Evolutionary conservation across 2,888 invertebrate species (phyloP), one percentile per base, ranked within the genome.

Genomic region (Ernsta delagoae): DNA sequence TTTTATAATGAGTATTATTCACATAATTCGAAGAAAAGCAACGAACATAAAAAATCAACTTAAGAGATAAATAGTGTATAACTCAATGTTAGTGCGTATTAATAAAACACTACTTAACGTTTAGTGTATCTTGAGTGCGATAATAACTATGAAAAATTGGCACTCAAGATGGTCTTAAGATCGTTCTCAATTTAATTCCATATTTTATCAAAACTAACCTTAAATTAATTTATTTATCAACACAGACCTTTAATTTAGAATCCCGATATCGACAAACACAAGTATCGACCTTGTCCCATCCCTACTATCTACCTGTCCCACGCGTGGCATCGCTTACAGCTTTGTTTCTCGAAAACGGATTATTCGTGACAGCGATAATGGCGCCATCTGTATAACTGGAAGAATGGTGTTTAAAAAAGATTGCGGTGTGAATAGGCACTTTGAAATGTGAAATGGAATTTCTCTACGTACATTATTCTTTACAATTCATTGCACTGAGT

Each of bases 311-410:
- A 72, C 66, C 69, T 73, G 73, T 72, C 73, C 65, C 65, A 64
- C 62, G 62, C 66, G 53, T 65, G 57, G 56, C 57, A 60, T 63
- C 63, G 64, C 59, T 72, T 71, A 72, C 70, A 70, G 70, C 71
- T 71, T 71, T 72, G 72, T 72, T 70, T 73, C 71, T 67, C 63
- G 65, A 70, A 72, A 70, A 73, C 70, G 68, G 70, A 70, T 73
- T 72, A 70, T 66, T 68, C 71, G 64, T 62, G 63, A 68, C 59
- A 59, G 50, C 59, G 59, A 65, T 65, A 65, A 65, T 59, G 50
- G 65, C 59, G 41, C 65, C 65, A 59, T 65, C 50, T 65, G 65
- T 59, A 50, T 50, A 48, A 36, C 5, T 5, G 59, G 24, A 59
- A 65, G 59, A 59, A 41, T 41, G 41, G 59, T 50, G 65, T 60